Evolutionary conservation across 2,113 vertebrate genomes (phyloP).

Genomic region (Bothrops jararaca): DNA sequence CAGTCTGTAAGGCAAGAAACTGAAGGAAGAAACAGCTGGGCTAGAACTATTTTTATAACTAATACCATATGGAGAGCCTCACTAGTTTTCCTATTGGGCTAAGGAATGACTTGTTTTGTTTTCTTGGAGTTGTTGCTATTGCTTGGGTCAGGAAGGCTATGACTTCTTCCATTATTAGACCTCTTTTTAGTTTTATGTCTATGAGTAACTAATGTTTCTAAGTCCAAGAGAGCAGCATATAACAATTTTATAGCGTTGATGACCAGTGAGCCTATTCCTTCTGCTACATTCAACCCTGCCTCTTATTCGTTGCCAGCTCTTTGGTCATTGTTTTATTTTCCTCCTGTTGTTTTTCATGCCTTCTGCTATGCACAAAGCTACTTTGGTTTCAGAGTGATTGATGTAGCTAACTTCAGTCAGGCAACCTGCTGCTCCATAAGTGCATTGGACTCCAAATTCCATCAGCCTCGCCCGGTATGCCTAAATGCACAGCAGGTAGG

Average conservation of each 20-base stretch:
- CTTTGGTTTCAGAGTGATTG: not conserved
- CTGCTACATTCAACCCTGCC: not conserved
- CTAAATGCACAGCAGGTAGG: not conserved
- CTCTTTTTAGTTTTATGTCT: slow-evolving; percentile 22
- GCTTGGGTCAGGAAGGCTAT: not conserved
- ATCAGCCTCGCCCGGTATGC: not conserved
- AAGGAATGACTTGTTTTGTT: not conserved
- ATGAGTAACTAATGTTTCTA: not conserved
- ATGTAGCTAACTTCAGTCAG: not conserved
- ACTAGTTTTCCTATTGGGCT: not conserved
- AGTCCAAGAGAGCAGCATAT: not conserved
- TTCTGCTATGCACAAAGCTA: not conserved
- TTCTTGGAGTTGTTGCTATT: slow-evolving; percentile 20
- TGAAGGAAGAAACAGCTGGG: slow-evolving; percentile 51
- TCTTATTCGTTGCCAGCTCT: not conserved
- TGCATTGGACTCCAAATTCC: not conserved
- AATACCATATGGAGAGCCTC: slow-evolving; percentile 46
- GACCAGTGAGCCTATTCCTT: not conserved
- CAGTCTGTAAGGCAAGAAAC: slow-evolving; percentile 51
- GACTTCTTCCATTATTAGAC: slow-evolving; percentile 39
- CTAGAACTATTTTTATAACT: slow-evolving; percentile 38
- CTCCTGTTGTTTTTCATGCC: not conserved
- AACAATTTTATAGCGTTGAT: not conserved
- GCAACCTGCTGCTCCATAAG: not conserved
- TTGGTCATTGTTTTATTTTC: not conserved